Evolutionary conservation across 2,888 invertebrate species (phyloP).

Genomic region (Plemyria rubiginata): DNA sequence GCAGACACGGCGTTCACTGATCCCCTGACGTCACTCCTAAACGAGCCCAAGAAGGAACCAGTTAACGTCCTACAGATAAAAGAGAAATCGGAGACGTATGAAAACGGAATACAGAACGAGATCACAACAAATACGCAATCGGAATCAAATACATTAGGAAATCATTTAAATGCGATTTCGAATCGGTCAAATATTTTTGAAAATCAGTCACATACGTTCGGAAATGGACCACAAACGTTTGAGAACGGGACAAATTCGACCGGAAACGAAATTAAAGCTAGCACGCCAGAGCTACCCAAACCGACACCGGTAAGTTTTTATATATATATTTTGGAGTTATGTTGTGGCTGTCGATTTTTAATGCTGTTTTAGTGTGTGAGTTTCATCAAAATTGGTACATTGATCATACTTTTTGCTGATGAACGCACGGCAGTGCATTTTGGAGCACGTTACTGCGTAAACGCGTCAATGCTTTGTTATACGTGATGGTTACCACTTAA

Average conservation of each 20-base stretch:
- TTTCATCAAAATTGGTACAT: constrained; percentile 16
- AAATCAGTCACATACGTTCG: constrained; percentile 7
- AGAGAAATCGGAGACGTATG: constrained; percentile 8
- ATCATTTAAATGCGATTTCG: constrained; percentile 10
- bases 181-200: constrained; percentile 3
- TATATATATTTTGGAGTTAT: constrained; percentile 26
- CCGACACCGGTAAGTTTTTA: constrained; percentile 70
- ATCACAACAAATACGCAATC: constrained; percentile 17
- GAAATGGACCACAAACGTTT: neutral
- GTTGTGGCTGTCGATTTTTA: constrained; percentile 43
- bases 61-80: constrained; percentile 1
- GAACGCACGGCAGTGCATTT: too few species aligned
- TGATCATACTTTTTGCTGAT: neutral
- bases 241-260: constrained; percentile 12
- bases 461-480: too few species aligned
- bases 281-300: constrained; percentile 68
- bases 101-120: constrained; percentile 4
- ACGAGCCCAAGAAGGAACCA: constrained; percentile 36
- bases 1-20: constrained; percentile 47
- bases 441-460: too few species aligned
- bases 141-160: neutral
- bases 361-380: constrained; percentile 39
- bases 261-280: constrained; percentile 40
- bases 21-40: constrained; percentile 10
- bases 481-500: too few species aligned